Conservation (phyloP, 2,888 invertebrate genomes). For the Eucera pruinosa region DNA sequence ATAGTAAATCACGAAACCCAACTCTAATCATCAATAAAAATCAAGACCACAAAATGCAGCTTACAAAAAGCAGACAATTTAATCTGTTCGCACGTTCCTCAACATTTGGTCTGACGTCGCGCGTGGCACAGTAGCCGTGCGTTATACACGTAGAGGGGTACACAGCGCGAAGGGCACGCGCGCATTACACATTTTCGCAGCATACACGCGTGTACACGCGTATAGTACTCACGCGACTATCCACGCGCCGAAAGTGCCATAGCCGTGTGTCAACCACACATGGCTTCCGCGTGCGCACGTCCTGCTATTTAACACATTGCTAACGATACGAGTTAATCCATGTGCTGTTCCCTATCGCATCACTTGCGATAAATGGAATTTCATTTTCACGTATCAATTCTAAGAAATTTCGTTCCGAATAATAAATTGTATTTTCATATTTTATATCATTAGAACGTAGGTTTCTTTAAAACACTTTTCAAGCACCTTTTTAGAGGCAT, state of each 20-base stretch:
- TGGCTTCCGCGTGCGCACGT: neutral
- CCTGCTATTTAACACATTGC: no score
- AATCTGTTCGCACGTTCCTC: neutral
- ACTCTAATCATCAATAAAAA: no score
- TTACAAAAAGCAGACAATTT: neutral
- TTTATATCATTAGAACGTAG: no score
- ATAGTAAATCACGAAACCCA: no score
- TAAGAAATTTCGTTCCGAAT: no score
- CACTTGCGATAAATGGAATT: no score
- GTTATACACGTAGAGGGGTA: slow-evolving; percentile 17
- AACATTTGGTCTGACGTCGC: neutral
- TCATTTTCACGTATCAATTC: no score
- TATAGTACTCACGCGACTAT: slow-evolving; percentile 16
- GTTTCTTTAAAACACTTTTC: no score
- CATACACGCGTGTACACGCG: slow-evolving; percentile 35
- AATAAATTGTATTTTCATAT: no score
- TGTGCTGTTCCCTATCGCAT: no score
- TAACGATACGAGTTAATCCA: no score
- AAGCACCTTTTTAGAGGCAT: no score
- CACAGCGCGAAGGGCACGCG: neutral
- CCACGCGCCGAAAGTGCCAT: neutral
- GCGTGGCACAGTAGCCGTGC: neutral
- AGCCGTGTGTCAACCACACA: neutral
- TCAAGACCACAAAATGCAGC: neutral
- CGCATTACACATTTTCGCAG: neutral